Evolutionary conservation across 1,140 invertebrate genomes (phyloP).

Genomic region (Sycobia sp.): DNA sequence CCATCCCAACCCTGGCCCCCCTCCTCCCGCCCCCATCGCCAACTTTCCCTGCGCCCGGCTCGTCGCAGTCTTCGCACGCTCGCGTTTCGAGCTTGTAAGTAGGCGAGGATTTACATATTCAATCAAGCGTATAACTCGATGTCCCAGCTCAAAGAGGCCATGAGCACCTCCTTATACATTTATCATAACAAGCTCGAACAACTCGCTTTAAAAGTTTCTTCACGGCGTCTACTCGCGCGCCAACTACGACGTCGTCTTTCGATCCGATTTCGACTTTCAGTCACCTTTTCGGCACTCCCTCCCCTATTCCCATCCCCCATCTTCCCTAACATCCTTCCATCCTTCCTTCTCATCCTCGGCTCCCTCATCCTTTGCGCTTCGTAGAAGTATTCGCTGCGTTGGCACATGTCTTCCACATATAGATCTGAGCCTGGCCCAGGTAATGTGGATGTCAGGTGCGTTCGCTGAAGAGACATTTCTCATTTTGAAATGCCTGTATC

Average conservation of each 20-base stretch:
- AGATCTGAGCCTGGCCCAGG: neutral
- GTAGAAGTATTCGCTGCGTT: neutral
- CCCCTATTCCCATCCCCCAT: neutral
- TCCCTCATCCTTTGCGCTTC: neutral
- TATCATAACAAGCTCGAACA: slow-evolving; percentile 26
- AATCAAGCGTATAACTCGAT: slow-evolving; percentile 25
- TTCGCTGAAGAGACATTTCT: slow-evolving; percentile 4
- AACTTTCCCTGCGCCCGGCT: neutral
- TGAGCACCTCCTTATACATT: slow-evolving; percentile 20
- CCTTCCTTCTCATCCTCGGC: neutral
- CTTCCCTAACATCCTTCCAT: neutral
- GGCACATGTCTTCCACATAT: neutral
- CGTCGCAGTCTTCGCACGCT: neutral
- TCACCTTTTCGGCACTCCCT: slow-evolving; percentile 4
- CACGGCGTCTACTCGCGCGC: neutral
- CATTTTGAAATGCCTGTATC: slow-evolving; percentile 8
- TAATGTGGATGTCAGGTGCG: slow-evolving; percentile 20
- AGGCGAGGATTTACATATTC: slow-evolving; percentile 25
- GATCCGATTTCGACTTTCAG: slow-evolving; percentile 28
- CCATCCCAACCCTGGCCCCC: too few relatives aligned
- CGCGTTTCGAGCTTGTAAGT: neutral
- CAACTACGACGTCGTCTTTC: neutral
- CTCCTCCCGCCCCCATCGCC: neutral
- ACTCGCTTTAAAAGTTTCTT: slow-evolving; percentile 31
- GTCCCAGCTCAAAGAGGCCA: slow-evolving; percentile 1